Conservation (phyloP, 2,888 invertebrate genomes). For the Macrophya alboannulata region DNA sequence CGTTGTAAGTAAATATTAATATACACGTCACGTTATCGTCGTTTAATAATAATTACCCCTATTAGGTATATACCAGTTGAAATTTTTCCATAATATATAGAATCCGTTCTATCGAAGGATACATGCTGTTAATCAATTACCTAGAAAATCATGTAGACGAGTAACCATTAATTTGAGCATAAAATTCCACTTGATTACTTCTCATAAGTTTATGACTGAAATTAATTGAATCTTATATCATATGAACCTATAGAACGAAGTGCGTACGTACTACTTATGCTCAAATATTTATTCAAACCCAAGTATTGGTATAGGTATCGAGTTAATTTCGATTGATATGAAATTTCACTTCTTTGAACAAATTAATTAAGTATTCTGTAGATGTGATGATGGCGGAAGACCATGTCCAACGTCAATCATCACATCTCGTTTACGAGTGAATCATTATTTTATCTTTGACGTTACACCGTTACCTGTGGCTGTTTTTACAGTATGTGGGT, state of each 20-base stretch:
- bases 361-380: slow-evolving; percentile 38
- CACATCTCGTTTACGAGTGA: slow-evolving; percentile 46
- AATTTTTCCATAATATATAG: background rate
- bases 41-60: slow-evolving; percentile 1
- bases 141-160: background rate
- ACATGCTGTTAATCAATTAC: background rate
- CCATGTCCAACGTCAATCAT: slow-evolving; percentile 48
- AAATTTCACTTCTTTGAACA: slow-evolving; percentile 13
- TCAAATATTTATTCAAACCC: background rate
- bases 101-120: background rate
- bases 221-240: background rate
- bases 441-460: slow-evolving; percentile 44
- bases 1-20: background rate
- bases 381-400: slow-evolving; percentile 37
- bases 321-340: background rate
- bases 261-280: background rate
- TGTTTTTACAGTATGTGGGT: slow-evolving; percentile 35
- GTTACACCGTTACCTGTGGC: slow-evolving; percentile 46
- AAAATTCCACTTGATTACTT: background rate
- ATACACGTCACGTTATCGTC: slow-evolving; percentile 1
- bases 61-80: background rate
- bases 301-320: background rate
- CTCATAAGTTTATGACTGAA: background rate
- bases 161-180: background rate
- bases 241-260: background rate